Evolutionary conservation across 2,113 vertebrate species (phyloP).

Genomic region (Vimba vimba): DNA sequence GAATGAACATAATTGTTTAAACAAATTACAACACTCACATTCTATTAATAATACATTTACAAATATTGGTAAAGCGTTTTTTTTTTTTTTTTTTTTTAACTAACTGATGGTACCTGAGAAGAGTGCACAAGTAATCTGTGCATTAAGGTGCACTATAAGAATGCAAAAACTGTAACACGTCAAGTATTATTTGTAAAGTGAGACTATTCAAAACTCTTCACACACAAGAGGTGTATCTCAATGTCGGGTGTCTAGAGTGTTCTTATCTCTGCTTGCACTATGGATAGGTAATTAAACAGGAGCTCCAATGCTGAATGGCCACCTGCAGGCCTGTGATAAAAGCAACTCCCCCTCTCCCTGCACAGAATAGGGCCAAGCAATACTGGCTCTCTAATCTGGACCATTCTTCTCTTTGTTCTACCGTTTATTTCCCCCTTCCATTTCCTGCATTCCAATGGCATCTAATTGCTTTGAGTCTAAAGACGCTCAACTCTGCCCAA

Average conservation of each 20-base stretch:
- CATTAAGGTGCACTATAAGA: background rate
- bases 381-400: background rate
- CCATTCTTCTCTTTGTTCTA: conserved; percentile 19
- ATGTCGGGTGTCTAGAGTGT: conserved; percentile 15
- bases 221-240: conserved; percentile 11
- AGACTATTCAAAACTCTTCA: conserved; percentile 6
- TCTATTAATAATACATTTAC: background rate
- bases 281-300: conserved; percentile 39
- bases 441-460: conserved; percentile 1
- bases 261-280: conserved; percentile 41
- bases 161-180: background rate
- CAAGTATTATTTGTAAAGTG: conserved; percentile 1
- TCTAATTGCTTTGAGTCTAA: conserved; percentile 27
- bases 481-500: conserved; percentile 15
- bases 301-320: conserved; percentile 26
- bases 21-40: background rate
- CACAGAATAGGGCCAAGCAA: conserved; percentile 21
- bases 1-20: background rate
- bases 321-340: conserved; percentile 53
- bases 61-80: no score
- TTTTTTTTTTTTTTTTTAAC: background rate
- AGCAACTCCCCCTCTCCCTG: conserved; percentile 1
- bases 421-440: background rate
- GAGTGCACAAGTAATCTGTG: background rate
- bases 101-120: background rate